Percentiles rank a stretch among this genome's conserved stretches.
phyloP scores from a whole-genome alignment of 2,888 invertebrate genomes.

The Tortricodes alternella region DNA sequence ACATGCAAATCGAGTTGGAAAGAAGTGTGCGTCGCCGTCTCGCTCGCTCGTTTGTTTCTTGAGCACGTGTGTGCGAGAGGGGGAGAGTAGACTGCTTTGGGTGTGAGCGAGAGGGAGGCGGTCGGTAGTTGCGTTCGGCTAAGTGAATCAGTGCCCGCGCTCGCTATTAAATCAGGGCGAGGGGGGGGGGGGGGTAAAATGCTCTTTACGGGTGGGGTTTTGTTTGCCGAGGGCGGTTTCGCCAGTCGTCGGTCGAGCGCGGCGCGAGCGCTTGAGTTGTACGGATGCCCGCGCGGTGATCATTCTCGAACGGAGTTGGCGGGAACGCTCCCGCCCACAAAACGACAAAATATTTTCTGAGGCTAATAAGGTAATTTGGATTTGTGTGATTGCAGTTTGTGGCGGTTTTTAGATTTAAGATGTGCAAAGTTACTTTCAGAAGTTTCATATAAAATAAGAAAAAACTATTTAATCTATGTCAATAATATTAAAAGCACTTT shows the following conservation, averaged over 20 bases:
- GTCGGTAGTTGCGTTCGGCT: conserved; percentile 77
- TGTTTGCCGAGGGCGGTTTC: conserved; percentile 81
- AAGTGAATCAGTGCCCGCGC: conserved; percentile 83
- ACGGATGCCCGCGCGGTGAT: conserved; percentile 74
- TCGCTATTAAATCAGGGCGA: conserved; percentile 81
- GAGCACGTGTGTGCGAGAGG: conserved; percentile 46
- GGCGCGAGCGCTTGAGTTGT: conserved; percentile 41
- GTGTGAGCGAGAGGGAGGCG: conserved; percentile 65
- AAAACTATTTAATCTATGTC: no score
- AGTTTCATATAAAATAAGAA: no score
- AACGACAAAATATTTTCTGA: conserved; percentile 81
- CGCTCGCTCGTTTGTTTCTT: conserved; percentile 53
- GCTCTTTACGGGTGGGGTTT: conserved; percentile 80
- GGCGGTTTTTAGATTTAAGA: conserved; percentile 8
- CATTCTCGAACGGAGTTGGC: conserved; percentile 69
- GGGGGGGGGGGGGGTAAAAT: conserved; percentile 74
- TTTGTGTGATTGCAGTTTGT: background rate
- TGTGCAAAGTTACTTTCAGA: background rate
- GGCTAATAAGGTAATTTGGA: conserved; percentile 77
- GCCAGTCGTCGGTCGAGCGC: conserved; percentile 49
- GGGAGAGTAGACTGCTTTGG: conserved; percentile 40
- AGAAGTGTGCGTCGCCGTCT: conserved; percentile 73
- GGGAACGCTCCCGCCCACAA: conserved; percentile 79
- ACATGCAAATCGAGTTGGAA: conserved; percentile 81
- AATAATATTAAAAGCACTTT: no score